These are phyloP conservation scores for Pantherophis alleghaniensis DNA, from an alignment of 2,797 vertebrate species.

Conservation along the genomic window DNA sequence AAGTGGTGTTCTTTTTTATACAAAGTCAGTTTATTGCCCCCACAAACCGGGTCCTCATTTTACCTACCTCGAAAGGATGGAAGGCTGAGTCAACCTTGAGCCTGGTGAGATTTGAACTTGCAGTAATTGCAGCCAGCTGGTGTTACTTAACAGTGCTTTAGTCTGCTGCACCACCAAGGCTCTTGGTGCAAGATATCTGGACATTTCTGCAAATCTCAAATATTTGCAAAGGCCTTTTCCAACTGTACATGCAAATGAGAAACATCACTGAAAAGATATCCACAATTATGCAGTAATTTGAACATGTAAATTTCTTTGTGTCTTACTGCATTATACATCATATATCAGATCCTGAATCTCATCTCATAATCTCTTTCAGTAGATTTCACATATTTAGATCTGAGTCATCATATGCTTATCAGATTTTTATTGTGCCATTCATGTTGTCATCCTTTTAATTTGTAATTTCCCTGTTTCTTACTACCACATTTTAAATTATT, in stretches of 20 bases:
- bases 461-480: background rate
- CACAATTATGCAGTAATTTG: background rate
- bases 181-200: background rate
- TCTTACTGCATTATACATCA: background rate
- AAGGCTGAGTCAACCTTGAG: too few relatives aligned
- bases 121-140: too few relatives aligned
- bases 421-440: background rate
- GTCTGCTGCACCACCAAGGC: too few relatives aligned
- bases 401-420: background rate
- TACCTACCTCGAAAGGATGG: too few relatives aligned
- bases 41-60: too few relatives aligned
- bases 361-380: background rate
- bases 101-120: too few relatives aligned
- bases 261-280: background rate
- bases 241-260: background rate
- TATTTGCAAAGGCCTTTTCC: background rate
- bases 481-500: background rate
- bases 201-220: background rate
- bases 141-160: too few relatives aligned
- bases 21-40: too few relatives aligned
- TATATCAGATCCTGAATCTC: background rate
- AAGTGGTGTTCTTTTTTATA: too few relatives aligned
- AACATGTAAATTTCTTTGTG: background rate
- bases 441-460: background rate
- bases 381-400: background rate